Evolutionary conservation across 92 coral and sea anemone genomes (phyloP).

Genomic region (Galaxea fascicularis): DNA sequence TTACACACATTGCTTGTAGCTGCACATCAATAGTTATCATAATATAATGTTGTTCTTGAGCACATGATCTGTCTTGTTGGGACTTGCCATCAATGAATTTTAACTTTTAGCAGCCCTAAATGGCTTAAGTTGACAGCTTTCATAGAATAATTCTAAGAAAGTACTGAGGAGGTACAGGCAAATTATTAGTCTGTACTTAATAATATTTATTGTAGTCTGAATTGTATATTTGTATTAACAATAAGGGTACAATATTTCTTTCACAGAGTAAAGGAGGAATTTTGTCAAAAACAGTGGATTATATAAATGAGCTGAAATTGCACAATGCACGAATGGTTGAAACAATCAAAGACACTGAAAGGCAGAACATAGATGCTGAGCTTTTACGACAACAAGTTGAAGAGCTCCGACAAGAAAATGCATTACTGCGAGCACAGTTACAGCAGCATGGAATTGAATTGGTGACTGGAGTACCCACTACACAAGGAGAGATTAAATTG

Average conservation of each 20-base stretch:
- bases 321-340: slow-evolving; percentile 94
- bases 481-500: not conserved
- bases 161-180: too few species aligned
- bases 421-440: slow-evolving; percentile 87
- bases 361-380: slow-evolving; percentile 82
- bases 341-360: slow-evolving; percentile 92
- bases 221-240: too few species aligned
- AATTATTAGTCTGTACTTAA: too few species aligned
- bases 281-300: slow-evolving; percentile 96
- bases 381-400: slow-evolving; percentile 94
- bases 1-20: too few species aligned
- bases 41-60: too few species aligned
- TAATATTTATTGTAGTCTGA: too few species aligned
- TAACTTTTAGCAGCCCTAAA: too few species aligned
- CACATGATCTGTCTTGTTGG: too few species aligned
- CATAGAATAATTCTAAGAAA: too few species aligned
- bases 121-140: too few species aligned
- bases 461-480: slow-evolving; percentile 17
- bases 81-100: too few species aligned
- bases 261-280: slow-evolving; percentile 98
- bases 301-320: slow-evolving; percentile 85
- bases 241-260: not conserved
- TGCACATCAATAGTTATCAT: too few species aligned
- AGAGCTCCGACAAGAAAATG: slow-evolving; percentile 93
- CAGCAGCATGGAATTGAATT: slow-evolving; percentile 97